Evolutionary conservation across 1,140 invertebrate genomes (phyloP).

Genomic region (Bombus superbus): DNA sequence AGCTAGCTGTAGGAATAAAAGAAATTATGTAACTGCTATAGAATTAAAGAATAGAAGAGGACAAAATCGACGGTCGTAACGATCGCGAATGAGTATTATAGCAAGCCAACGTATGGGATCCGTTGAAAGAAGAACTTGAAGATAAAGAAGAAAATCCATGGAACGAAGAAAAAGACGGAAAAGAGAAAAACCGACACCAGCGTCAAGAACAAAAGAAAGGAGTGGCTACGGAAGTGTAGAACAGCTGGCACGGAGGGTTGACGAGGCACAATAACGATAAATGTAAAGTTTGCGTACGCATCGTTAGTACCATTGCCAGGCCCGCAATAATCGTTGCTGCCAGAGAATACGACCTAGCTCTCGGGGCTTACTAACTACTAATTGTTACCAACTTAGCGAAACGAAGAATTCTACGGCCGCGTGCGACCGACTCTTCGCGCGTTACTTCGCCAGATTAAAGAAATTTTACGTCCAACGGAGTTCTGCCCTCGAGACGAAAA

Average conservation of each 20-base stretch:
- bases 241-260: constrained; percentile 65
- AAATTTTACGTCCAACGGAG: constrained; percentile 24
- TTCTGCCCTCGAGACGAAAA: not conserved
- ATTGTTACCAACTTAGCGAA: constrained; percentile 75
- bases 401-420: constrained; percentile 56
- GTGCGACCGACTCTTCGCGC: not conserved
- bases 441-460: constrained; percentile 48
- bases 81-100: not conserved
- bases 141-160: not conserved
- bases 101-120: not conserved
- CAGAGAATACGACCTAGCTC: constrained; percentile 62
- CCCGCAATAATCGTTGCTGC: constrained; percentile 73
- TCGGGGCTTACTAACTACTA: constrained; percentile 74
- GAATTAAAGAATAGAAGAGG: not conserved
- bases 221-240: constrained; percentile 31
- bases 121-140: not conserved
- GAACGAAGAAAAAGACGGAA: not conserved
- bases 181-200: not conserved
- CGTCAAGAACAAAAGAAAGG: not conserved
- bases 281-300: constrained; percentile 76
- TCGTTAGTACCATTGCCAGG: constrained; percentile 71
- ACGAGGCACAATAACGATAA: constrained; percentile 75
- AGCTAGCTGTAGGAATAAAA: not conserved
- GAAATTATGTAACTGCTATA: not conserved
- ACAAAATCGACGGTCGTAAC: not conserved